Percentiles rank a stretch among this genome's conserved stretches.
Evolutionary conservation across 2,113 vertebrate species (phyloP).

Genomic region (Rallus limicola): DNA sequence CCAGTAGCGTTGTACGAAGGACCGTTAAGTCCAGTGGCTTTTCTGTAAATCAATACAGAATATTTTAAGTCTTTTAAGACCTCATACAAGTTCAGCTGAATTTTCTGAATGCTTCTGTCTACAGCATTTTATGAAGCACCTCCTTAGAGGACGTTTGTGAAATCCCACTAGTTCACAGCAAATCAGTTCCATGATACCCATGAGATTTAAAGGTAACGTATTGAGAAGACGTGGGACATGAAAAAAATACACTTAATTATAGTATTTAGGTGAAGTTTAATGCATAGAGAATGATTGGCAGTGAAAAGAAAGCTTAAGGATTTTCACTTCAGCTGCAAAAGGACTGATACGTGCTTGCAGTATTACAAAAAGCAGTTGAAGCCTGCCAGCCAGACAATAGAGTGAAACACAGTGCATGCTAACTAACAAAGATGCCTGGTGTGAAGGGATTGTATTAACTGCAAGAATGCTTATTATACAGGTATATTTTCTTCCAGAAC

Average conservation of each 20-base stretch:
- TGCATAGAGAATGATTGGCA: neutral
- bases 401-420: neutral
- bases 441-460: conserved; percentile 16
- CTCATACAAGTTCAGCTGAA: neutral
- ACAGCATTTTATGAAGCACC: neutral
- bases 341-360: neutral
- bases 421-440: conserved; percentile 31
- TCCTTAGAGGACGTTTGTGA: conserved; percentile 10
- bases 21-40: neutral
- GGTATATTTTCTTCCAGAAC: conserved; percentile 27
- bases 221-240: neutral
- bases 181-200: neutral
- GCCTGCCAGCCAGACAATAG: conserved; percentile 35
- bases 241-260: conserved; percentile 42
- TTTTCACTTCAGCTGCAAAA: conserved; percentile 31
- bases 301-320: conserved; percentile 22
- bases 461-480: neutral
- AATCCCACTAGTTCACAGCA: neutral
- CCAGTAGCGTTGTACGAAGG: neutral
- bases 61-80: conserved; percentile 7
- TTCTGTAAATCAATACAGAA: neutral
- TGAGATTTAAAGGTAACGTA: neutral
- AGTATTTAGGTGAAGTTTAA: conserved; percentile 11
- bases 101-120: neutral
- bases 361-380: conserved; percentile 17